phyloP scores from a whole-genome alignment of 2,113 vertebrate species.

The Oryzias melastigma region DNA sequence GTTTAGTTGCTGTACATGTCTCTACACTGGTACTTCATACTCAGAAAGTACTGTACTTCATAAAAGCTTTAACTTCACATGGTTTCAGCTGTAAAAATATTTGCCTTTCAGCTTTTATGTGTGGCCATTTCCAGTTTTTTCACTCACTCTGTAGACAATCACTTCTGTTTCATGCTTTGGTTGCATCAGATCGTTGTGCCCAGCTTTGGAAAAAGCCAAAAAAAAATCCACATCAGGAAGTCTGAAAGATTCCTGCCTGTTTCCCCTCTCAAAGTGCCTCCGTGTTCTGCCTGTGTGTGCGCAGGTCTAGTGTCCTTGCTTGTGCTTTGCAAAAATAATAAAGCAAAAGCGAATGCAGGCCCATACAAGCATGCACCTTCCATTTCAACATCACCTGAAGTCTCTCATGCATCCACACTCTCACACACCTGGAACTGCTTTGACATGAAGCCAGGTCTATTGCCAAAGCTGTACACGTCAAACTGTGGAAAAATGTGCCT shows the following conservation, averaged over 20 bases:
- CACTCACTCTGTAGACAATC: constrained; percentile 52
- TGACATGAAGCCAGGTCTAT: constrained; percentile 12
- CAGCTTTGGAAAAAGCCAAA: too few relatives aligned
- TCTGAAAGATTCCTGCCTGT: too few relatives aligned
- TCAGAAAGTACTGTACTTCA: constrained; percentile 41
- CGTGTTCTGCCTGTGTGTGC: not conserved
- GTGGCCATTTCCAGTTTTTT: constrained; percentile 16
- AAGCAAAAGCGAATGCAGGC: constrained; percentile 8
- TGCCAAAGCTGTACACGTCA: constrained; percentile 42
- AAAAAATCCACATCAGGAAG: too few relatives aligned
- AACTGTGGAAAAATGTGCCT: constrained; percentile 11
- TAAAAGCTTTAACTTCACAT: constrained; percentile 5
- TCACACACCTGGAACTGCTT: constrained; percentile 16
- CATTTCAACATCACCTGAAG: constrained; percentile 8
- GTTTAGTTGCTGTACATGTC: constrained; percentile 40
- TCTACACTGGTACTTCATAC: constrained; percentile 55
- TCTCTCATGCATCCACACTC: constrained; percentile 7
- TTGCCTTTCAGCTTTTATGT: constrained; percentile 21
- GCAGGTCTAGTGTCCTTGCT: constrained; percentile 17
- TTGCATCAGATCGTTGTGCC: not conserved
- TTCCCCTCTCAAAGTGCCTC: constrained; percentile 6
- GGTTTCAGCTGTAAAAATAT: constrained; percentile 25
- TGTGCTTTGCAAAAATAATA: constrained; percentile 4
- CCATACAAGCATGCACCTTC: constrained; percentile 6
- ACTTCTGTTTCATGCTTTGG: constrained; percentile 53